A percentile compares a stretch with the other conserved stretches of the same genome.
These are phyloP conservation scores for Perithous albicinctus DNA, from an alignment of 2,888 invertebrate species.

Conservation along the genomic window DNA sequence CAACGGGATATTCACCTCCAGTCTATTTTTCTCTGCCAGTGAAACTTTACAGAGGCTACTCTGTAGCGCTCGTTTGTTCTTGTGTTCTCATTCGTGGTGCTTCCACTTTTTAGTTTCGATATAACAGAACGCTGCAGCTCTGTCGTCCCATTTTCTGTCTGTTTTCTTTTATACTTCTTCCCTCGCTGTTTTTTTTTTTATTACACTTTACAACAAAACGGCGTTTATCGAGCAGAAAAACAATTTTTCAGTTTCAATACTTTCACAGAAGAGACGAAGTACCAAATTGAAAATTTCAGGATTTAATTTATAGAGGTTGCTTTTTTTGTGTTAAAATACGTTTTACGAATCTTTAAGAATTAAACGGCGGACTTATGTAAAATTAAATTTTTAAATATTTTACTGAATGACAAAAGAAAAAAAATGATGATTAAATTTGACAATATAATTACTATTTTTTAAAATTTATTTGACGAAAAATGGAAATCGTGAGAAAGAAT, in stretches of 20 bases:
- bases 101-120: not conserved
- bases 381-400: too few relatives aligned
- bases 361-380: too few relatives aligned
- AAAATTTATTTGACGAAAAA: too few relatives aligned
- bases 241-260: not conserved
- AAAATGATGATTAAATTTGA: too few relatives aligned
- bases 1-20: slow-evolving; percentile 16
- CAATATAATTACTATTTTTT: too few relatives aligned
- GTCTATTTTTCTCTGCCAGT: not conserved
- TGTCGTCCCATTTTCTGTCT: not conserved
- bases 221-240: not conserved
- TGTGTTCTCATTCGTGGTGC: not conserved
- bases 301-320: too few relatives aligned
- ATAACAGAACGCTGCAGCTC: not conserved
- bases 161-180: not conserved
- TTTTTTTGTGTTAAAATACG: too few relatives aligned
- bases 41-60: slow-evolving; percentile 32
- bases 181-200: too few relatives aligned
- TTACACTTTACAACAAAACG: not conserved
- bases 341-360: too few relatives aligned
- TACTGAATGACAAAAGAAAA: too few relatives aligned
- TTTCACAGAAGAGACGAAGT: not conserved
- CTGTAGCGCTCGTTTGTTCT: slow-evolving; percentile 11
- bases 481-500: too few relatives aligned
- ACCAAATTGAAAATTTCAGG: too few relatives aligned